These are phyloP conservation scores for Cyprinodon variegatus DNA, from an alignment of 2,113 vertebrate species.

Conservation along the genomic window DNA sequence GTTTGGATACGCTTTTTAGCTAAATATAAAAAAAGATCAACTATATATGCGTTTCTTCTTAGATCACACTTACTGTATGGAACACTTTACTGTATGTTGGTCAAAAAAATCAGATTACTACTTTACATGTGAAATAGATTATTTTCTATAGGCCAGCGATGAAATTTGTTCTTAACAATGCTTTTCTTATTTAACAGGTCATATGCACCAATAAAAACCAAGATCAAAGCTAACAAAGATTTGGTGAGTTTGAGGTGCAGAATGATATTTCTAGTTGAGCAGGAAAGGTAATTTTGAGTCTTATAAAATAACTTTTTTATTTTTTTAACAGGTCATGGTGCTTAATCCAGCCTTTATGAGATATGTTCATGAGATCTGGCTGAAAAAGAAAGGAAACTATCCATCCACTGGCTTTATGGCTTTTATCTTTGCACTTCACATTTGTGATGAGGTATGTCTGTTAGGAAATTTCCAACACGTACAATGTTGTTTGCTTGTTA, in stretches of 20 bases:
- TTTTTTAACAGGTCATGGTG: slow-evolving; percentile 49
- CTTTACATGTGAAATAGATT: slow-evolving; percentile 3
- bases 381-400: slow-evolving; percentile 2
- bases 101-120: too few relatives aligned
- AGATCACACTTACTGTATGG: too few relatives aligned
- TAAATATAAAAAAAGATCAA: too few relatives aligned
- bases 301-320: background rate
- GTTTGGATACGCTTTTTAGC: too few relatives aligned
- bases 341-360: slow-evolving; percentile 56
- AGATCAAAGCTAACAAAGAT: slow-evolving; percentile 36
- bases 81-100: too few relatives aligned
- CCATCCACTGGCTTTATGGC: slow-evolving; percentile 58
- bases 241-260: slow-evolving; percentile 44
- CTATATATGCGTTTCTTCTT: too few relatives aligned
- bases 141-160: background rate
- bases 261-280: background rate
- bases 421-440: slow-evolving; percentile 46
- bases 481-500: too few relatives aligned
- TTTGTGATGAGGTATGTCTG: slow-evolving; percentile 50
- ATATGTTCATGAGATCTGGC: slow-evolving; percentile 43
- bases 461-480: too few relatives aligned
- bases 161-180: background rate
- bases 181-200: slow-evolving; percentile 16
- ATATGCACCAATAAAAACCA: slow-evolving; percentile 3
- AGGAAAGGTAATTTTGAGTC: background rate